Conservation (phyloP, 2,797 vertebrate genomes). For the Sebastes trivittatus region DNA sequence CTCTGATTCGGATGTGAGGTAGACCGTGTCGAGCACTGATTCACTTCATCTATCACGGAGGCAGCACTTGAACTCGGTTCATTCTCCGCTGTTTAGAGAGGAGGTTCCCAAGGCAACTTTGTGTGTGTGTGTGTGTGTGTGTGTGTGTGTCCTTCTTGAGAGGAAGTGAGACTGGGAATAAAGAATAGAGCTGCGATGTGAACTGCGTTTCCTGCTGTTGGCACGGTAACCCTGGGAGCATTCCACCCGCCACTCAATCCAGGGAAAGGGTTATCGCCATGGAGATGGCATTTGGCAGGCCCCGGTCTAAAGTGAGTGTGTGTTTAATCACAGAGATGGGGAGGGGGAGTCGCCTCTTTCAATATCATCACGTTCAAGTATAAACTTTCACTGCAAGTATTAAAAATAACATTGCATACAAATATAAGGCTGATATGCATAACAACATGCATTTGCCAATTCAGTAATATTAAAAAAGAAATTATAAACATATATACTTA, state of each 20-base stretch:
- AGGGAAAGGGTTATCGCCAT: slow-evolving; percentile 82
- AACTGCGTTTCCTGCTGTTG: slow-evolving; percentile 72
- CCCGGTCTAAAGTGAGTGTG: slow-evolving; percentile 52
- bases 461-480: not conserved
- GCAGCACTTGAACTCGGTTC: slow-evolving; percentile 25
- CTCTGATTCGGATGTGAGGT: slow-evolving; percentile 48
- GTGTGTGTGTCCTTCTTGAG: slow-evolving; percentile 10
- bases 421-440: not conserved
- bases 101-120: slow-evolving; percentile 43
- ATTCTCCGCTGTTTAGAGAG: slow-evolving; percentile 23
- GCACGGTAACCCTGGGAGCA: slow-evolving; percentile 66
- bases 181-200: slow-evolving; percentile 58
- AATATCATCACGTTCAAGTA: slow-evolving; percentile 41
- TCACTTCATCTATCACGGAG: slow-evolving; percentile 59
- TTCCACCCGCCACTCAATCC: slow-evolving; percentile 70
- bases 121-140: slow-evolving; percentile 1
- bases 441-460: not conserved
- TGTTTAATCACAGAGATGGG: slow-evolving; percentile 36
- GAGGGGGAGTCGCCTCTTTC: slow-evolving; percentile 2
- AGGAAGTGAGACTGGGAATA: slow-evolving; percentile 70
- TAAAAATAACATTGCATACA: slow-evolving; percentile 27
- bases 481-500: not conserved
- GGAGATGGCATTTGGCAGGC: slow-evolving; percentile 79
- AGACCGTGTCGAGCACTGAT: slow-evolving; percentile 44
- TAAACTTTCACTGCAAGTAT: slow-evolving; percentile 33